phyloP scores from a whole-genome alignment of 2,113 vertebrate genomes.

The Paracanthobrama guichenoti region DNA sequence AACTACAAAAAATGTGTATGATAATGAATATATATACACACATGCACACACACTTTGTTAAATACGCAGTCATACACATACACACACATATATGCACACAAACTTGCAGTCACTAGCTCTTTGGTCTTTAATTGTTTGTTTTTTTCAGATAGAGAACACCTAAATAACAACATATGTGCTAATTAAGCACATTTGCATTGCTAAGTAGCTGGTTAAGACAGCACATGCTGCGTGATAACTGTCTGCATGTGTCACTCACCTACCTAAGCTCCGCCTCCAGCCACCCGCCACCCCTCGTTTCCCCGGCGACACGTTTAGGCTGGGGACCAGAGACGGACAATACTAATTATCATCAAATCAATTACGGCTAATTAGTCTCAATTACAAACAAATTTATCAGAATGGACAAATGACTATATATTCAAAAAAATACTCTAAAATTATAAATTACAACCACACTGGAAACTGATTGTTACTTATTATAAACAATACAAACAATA shows the following conservation, averaged over 20 bases:
- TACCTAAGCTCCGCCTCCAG: slow-evolving; percentile 63
- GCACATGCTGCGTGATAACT: slow-evolving; percentile 57
- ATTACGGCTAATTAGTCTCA: slow-evolving; percentile 51
- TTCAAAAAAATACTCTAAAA: slow-evolving; percentile 29
- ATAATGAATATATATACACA: not conserved
- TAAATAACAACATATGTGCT: slow-evolving; percentile 54
- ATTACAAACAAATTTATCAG: slow-evolving; percentile 48
- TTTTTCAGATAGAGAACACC: slow-evolving; percentile 52
- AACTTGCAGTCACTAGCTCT: slow-evolving; percentile 41
- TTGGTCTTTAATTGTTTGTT: slow-evolving; percentile 45
- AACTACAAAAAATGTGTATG: not conserved
- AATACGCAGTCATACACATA: slow-evolving; percentile 28
- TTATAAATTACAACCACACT: slow-evolving; percentile 39
- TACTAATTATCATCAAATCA: slow-evolving; percentile 59
- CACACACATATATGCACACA: slow-evolving; percentile 38
- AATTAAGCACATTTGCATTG: slow-evolving; percentile 51
- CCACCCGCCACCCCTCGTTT: slow-evolving; percentile 59
- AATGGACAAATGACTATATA: slow-evolving; percentile 43
- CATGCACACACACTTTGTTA: slow-evolving; percentile 54
- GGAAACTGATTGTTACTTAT: slow-evolving; percentile 13
- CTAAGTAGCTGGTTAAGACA: slow-evolving; percentile 57
- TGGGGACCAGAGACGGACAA: slow-evolving; percentile 62
- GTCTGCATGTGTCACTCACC: slow-evolving; percentile 60
- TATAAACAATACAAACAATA: slow-evolving; percentile 6
- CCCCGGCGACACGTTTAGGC: slow-evolving; percentile 57